A percentile compares a stretch with the other conserved stretches of the same genome.
Conservation (phyloP, 2,113 vertebrate species). For the Ciconia maguari region DNA sequence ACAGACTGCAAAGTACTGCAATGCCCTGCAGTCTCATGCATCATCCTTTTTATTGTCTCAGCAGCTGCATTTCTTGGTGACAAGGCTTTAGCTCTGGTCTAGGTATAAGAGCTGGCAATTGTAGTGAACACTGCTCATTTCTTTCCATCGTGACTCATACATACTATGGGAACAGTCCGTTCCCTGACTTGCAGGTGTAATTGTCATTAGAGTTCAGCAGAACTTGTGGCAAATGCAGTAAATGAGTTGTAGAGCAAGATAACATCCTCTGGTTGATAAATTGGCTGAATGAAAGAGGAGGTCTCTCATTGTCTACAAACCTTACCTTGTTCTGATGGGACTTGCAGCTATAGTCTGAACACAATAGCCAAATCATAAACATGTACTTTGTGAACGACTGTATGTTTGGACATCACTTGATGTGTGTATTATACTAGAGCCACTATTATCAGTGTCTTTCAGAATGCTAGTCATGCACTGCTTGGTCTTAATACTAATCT, state of each 20-base stretch:
- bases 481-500: not conserved
- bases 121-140: not conserved
- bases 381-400: not conserved
- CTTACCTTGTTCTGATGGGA: not conserved
- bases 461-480: not conserved
- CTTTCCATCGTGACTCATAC: not conserved
- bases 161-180: not conserved
- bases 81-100: not conserved
- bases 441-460: not conserved
- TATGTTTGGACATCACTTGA: not conserved
- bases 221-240: not conserved
- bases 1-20: not conserved
- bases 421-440: not conserved
- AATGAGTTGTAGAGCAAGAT: not conserved
- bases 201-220: not conserved
- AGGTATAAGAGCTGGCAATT: not conserved
- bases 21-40: not conserved
- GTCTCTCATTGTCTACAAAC: not conserved
- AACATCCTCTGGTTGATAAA: not conserved
- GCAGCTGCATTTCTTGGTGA: not conserved
- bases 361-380: not conserved
- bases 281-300: not conserved
- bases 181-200: not conserved
- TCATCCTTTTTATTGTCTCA: constrained; percentile 4
- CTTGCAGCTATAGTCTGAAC: not conserved